Evolutionary conservation across 2,888 invertebrate genomes (phyloP).

Genomic region (Troglohyphantes excavatus): DNA sequence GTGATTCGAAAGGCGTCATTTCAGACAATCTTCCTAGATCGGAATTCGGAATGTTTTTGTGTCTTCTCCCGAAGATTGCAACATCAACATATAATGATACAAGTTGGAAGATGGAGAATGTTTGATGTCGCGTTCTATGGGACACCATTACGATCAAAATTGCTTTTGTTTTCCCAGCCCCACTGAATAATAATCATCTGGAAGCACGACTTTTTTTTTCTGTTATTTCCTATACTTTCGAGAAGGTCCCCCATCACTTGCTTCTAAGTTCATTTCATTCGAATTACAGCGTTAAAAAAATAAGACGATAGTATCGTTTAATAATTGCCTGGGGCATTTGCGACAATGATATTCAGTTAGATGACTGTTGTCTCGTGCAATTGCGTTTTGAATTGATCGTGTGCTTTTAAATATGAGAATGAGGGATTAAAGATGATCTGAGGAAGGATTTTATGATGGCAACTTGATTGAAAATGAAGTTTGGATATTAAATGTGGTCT

Average conservation of each 20-base stretch:
- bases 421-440: no score
- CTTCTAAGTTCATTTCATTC: constrained; percentile 44
- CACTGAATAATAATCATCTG: constrained; percentile 66
- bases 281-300: constrained; percentile 23
- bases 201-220: neutral
- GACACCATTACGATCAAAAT: constrained; percentile 73
- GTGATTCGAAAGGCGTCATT: constrained; percentile 35
- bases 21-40: constrained; percentile 71
- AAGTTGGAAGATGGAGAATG: constrained; percentile 56
- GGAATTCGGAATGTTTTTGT: constrained; percentile 74
- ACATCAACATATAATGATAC: constrained; percentile 73
- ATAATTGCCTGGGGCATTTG: constrained; percentile 4
- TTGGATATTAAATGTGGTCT: no score
- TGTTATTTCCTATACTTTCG: neutral
- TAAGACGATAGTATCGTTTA: neutral
- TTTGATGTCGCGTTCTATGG: constrained; percentile 60
- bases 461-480: no score
- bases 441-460: no score
- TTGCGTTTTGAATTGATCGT: no score
- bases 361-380: neutral
- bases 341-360: neutral
- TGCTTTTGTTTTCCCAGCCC: constrained; percentile 48
- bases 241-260: constrained; percentile 2
- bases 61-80: constrained; percentile 45
- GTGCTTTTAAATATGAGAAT: no score